A percentile compares a stretch with the other conserved stretches of the same genome.
Evolutionary conservation across 2,888 invertebrate species (phyloP).

Genomic region (Eudasyphora cyanicolor): DNA sequence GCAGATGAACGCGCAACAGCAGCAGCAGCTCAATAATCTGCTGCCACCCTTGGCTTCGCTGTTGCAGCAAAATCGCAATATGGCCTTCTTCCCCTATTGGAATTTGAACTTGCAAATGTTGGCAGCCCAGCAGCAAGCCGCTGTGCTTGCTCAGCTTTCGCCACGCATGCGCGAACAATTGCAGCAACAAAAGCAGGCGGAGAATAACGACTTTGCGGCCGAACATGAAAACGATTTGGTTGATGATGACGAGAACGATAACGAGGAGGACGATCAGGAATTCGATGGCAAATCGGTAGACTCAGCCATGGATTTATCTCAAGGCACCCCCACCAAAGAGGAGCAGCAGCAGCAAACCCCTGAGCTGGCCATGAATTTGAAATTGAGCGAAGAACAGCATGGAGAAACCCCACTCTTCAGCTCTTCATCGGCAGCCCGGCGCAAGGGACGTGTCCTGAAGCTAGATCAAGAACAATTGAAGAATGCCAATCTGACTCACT

Average conservation of each 20-base stretch:
- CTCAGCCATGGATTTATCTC: slow-evolving; percentile 78
- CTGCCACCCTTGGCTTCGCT: slow-evolving; percentile 76
- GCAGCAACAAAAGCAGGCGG: slow-evolving; percentile 68
- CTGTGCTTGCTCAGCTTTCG: slow-evolving; percentile 77
- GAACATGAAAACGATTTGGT: slow-evolving; percentile 64
- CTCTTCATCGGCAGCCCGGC: slow-evolving; percentile 79
- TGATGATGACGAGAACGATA: slow-evolving; percentile 65
- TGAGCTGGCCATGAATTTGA: slow-evolving; percentile 71
- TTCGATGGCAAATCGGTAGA: slow-evolving; percentile 72
- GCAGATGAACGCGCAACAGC: slow-evolving; percentile 61
- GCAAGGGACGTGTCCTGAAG: slow-evolving; percentile 93
- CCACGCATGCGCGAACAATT: slow-evolving; percentile 74
- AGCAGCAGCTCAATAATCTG: slow-evolving; percentile 67
- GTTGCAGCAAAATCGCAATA: slow-evolving; percentile 76
- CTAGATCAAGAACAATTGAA: slow-evolving; percentile 82
- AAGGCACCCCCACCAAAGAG: slow-evolving; percentile 76
- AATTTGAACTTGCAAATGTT: slow-evolving; percentile 79
- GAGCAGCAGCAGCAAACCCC: slow-evolving; percentile 63
- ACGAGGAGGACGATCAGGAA: slow-evolving; percentile 71
- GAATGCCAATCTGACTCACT: slow-evolving; percentile 8
- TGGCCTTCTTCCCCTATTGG: slow-evolving; percentile 79
- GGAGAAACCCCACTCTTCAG: slow-evolving; percentile 74
- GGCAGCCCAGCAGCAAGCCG: slow-evolving; percentile 79
- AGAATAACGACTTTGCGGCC: slow-evolving; percentile 42
- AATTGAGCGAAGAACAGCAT: slow-evolving; percentile 71